Conservation (phyloP, 2,888 invertebrate species). For the Ctena decussata region DNA sequence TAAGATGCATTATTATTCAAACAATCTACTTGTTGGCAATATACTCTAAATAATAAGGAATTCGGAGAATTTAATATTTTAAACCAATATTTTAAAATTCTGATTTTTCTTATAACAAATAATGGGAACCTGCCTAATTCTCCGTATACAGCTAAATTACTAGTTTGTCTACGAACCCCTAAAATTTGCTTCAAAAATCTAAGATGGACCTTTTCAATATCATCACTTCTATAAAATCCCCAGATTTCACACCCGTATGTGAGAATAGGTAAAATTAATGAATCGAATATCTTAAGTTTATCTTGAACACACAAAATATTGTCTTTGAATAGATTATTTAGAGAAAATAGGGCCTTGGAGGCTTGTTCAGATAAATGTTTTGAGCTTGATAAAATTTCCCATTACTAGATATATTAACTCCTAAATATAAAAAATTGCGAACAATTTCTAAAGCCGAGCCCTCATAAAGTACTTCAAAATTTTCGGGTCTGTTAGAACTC, state of each 20-base stretch:
- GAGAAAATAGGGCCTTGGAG: background rate
- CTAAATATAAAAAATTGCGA: background rate
- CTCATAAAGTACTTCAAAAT: background rate
- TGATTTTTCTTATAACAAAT: background rate
- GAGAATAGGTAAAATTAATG: background rate
- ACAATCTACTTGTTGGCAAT: background rate
- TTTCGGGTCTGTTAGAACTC: background rate
- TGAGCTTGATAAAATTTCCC: no score
- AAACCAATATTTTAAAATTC: constrained; percentile 12
- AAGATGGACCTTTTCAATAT: background rate
- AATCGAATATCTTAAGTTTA: background rate
- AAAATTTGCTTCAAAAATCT: background rate
- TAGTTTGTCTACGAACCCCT: background rate
- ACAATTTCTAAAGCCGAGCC: background rate
- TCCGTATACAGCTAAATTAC: background rate
- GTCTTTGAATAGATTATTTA: background rate
- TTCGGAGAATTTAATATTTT: background rate
- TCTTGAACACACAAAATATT: background rate
- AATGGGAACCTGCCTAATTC: background rate
- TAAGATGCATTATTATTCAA: background rate
- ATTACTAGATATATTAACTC: background rate
- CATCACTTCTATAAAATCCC: background rate
- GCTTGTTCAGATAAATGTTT: background rate
- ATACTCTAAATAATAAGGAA: background rate
- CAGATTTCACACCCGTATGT: background rate